Evolutionary conservation across 1,140 invertebrate genomes (phyloP), one percentile per base, ranked within the genome.

Genomic region (Asbolus verrucosus): DNA sequence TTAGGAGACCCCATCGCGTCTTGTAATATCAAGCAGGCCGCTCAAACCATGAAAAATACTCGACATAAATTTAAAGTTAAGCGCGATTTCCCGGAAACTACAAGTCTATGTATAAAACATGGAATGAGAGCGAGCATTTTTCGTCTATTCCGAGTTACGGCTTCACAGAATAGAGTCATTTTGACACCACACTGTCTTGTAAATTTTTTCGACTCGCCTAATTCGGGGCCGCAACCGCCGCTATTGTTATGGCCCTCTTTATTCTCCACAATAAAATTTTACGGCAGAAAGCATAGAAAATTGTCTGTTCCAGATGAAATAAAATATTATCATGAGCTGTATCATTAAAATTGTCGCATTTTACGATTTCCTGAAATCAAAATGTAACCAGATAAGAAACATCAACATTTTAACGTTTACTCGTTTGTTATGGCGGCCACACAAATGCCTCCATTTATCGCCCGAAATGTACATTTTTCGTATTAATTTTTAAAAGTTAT

Each of bases 11-110:
- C 70, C 73, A 70, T 61, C 71, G 70, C 63, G 66, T 63, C 70
- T 72, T 76, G 75, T 76, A 72, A 70, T 73, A 75, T 73, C 73
- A 69, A 72, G 70, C 69, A 67, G 67, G 66, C 65, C 70, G 70
- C 66, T 74, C 54, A 70, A 76, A 75, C 73, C 71, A 75, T 76
- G 75, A 76, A 76, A 76, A 76, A 76, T 75, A 72, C 75, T 70
- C 71, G 36, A 70, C 74, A 74, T 74, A 76, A 76, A 76, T 76
- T 72, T 72, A 63, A 67, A 65, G 73, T 72, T 74, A 73, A 76
- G 71, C 65, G 68, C 70, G 69, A 71, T 76, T 76, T 76, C 75
- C 75, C 65, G 75, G 75, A 76, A 76, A 76, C 73, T 62, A 62
- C 36, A 36, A 50, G 60, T 65, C 38, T 69, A 71, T 54, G 38